A percentile compares a stretch with the other conserved stretches of the same genome.
Evolutionary conservation across 1,140 invertebrate species (phyloP).

Genomic region (Globodera rostochiensis): DNA sequence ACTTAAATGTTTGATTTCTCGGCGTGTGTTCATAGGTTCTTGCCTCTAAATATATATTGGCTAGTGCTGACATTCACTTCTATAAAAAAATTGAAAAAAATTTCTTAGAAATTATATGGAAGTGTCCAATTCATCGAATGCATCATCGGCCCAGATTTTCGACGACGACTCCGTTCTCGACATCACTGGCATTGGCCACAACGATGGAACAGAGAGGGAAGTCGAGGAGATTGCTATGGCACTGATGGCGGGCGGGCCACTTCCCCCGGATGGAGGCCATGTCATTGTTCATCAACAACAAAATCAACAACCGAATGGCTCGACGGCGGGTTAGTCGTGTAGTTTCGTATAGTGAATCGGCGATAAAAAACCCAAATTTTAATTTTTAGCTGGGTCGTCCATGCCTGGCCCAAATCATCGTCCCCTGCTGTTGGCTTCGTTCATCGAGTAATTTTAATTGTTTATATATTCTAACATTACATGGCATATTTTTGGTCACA

Average conservation of each 20-base stretch:
- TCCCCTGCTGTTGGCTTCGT: neutral
- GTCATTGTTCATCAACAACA: neutral
- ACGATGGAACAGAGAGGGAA: neutral
- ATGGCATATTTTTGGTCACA: neutral
- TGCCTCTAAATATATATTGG: neutral
- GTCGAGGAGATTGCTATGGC: neutral
- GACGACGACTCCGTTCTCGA: neutral
- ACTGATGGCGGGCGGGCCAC: neutral
- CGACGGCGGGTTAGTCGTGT: neutral
- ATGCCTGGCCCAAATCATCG: neutral
- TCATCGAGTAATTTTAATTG: neutral
- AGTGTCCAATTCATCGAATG: neutral
- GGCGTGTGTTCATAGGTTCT: neutral
- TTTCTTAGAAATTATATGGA: neutral
- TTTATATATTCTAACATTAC: neutral
- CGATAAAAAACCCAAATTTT: neutral
- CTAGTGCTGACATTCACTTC: too few relatives aligned
- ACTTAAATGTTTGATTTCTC: too few relatives aligned
- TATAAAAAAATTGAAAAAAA: neutral
- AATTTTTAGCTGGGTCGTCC: neutral
- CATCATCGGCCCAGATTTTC: neutral
- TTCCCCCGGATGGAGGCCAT: neutral
- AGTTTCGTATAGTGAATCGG: neutral
- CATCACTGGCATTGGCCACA: neutral
- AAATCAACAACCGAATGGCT: neutral